These are phyloP conservation scores for Rutilus rutilus DNA, from an alignment of 2,113 vertebrate species.

Conservation along the genomic window DNA sequence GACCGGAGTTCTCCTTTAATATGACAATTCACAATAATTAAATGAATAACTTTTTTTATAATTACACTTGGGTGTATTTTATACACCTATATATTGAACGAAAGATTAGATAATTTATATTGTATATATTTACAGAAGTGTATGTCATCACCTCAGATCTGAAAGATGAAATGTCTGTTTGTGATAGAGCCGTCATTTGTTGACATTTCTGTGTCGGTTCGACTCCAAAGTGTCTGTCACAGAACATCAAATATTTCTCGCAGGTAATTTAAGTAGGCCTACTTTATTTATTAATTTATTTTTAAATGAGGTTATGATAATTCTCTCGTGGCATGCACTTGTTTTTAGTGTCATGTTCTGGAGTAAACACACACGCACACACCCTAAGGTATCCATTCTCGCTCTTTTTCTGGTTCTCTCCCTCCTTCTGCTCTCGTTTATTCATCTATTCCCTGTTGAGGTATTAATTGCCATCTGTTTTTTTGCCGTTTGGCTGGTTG, in stretches of 20 bases:
- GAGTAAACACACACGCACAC: neutral
- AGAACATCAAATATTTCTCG: constrained; percentile 17
- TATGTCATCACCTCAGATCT: neutral
- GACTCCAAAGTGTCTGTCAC: constrained; percentile 7
- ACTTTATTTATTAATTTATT: neutral
- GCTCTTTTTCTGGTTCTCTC: neutral
- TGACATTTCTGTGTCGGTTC: neutral
- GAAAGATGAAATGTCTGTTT: neutral
- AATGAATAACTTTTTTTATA: too few relatives aligned
- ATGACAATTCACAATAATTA: too few relatives aligned
- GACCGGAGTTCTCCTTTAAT: too few relatives aligned
- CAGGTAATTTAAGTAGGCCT: neutral
- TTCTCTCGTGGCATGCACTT: neutral
- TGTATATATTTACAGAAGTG: neutral
- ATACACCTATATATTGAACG: too few relatives aligned
- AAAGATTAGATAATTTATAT: neutral
- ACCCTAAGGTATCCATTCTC: neutral
- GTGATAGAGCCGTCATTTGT: neutral
- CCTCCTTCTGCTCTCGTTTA: neutral
- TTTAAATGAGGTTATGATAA: neutral
- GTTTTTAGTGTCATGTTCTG: neutral
- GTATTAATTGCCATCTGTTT: constrained; percentile 30
- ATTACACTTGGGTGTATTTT: too few relatives aligned
- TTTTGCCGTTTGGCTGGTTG: neutral
- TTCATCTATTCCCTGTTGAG: constrained; percentile 17